Percentiles rank a stretch among this genome's conserved stretches.
Evolutionary conservation across 2,888 invertebrate species (phyloP).

Genomic region (Eristalis tenax): DNA sequence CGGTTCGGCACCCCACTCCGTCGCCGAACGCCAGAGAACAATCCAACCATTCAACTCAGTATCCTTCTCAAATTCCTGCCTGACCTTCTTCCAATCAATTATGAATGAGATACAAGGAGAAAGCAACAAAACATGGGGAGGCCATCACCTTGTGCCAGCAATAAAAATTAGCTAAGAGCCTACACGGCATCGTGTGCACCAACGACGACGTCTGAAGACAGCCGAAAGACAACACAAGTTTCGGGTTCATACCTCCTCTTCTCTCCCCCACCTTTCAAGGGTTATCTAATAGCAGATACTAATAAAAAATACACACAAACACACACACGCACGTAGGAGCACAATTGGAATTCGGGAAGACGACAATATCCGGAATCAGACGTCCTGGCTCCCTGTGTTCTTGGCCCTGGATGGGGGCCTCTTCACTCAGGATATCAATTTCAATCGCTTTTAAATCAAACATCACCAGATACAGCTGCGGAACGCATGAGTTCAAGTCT

Average conservation of each 20-base stretch:
- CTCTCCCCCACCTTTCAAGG: constrained; percentile 1
- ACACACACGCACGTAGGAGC: constrained; percentile 23
- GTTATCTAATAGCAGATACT: constrained; percentile 49
- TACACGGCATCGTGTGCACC: constrained; percentile 9
- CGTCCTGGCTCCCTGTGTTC: neutral
- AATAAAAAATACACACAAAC: constrained; percentile 31
- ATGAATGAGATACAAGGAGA: constrained; percentile 70
- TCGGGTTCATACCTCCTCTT: neutral
- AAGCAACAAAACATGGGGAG: constrained; percentile 48
- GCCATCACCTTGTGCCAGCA: constrained; percentile 63
- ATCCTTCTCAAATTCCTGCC: constrained; percentile 72
- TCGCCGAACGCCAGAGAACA: constrained; percentile 45
- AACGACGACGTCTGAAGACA: neutral
- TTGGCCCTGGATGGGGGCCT: constrained; percentile 2
- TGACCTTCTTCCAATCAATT: constrained; percentile 74
- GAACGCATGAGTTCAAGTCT: constrained; percentile 12
- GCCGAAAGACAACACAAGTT: constrained; percentile 31
- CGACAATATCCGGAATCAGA: constrained; percentile 40
- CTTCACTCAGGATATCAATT: constrained; percentile 56
- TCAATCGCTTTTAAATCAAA: constrained; percentile 68
- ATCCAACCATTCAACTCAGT: constrained; percentile 65
- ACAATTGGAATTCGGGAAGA: constrained; percentile 56
- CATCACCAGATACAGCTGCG: constrained; percentile 42
- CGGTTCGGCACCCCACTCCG: constrained; percentile 1
- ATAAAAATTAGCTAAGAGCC: constrained; percentile 64